These are phyloP conservation scores for Penaeus vannamei DNA, from an alignment of 1,140 invertebrate genomes.

Conservation along the genomic window DNA sequence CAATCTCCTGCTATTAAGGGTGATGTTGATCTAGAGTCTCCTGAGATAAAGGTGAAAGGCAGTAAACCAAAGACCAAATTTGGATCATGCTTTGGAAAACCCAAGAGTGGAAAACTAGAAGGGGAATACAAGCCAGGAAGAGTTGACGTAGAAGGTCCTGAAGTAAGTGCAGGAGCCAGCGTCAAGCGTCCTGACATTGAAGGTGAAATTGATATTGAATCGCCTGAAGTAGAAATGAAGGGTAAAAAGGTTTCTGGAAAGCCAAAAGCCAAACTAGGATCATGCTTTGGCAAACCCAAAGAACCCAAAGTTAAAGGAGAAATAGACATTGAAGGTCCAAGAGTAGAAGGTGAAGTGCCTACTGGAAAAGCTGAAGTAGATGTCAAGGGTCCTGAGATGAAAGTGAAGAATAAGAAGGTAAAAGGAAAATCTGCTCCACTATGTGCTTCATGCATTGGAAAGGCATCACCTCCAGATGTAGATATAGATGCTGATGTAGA, in stretches of 20 bases:
- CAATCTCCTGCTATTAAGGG: background rate
- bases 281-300: constrained; percentile 54
- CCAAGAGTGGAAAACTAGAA: constrained; percentile 45
- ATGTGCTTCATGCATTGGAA: constrained; percentile 59
- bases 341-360: constrained; percentile 45
- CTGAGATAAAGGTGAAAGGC: constrained; percentile 46
- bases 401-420: constrained; percentile 31
- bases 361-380: background rate
- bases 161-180: background rate
- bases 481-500: constrained; percentile 38
- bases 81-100: constrained; percentile 61
- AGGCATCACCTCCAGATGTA: constrained; percentile 39
- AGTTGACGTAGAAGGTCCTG: constrained; percentile 29
- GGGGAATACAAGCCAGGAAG: constrained; percentile 27
- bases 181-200: background rate
- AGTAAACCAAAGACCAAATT: constrained; percentile 53
- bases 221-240: background rate
- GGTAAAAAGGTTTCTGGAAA: constrained; percentile 4
- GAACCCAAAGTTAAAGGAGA: constrained; percentile 30
- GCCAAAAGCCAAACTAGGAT: constrained; percentile 38
- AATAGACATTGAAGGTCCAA: constrained; percentile 36
- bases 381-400: constrained; percentile 30
- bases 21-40: constrained; percentile 21
- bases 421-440: constrained; percentile 33
- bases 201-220: background rate